phyloP scores from a whole-genome alignment of 1,140 invertebrate species.

The Halictus rubicundus region DNA sequence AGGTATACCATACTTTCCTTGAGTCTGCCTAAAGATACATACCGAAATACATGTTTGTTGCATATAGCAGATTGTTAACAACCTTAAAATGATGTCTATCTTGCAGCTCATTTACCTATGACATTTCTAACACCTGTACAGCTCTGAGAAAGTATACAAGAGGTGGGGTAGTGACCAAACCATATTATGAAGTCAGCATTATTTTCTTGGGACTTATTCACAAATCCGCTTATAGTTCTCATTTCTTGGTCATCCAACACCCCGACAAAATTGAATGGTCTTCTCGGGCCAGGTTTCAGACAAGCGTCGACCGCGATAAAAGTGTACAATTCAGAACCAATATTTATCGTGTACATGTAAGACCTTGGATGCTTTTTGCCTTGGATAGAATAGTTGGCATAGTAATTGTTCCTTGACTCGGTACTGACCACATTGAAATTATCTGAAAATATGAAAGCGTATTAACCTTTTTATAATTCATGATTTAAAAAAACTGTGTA shows the following conservation, averaged over 20 bases:
- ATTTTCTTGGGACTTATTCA: constrained; percentile 76
- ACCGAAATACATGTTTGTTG: constrained; percentile 6
- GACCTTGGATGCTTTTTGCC: constrained; percentile 86
- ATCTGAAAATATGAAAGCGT: constrained; percentile 84
- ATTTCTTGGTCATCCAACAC: constrained; percentile 84
- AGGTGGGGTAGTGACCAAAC: constrained; percentile 97
- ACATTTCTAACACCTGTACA: constrained; percentile 82
- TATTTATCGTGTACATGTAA: constrained; percentile 86
- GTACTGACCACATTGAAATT: constrained; percentile 91
- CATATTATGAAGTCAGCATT: constrained; percentile 86
- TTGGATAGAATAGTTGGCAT: constrained; percentile 90
- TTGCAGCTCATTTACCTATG: constrained; percentile 77
- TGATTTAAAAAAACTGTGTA: background rate
- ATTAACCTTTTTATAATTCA: background rate
- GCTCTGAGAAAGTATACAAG: constrained; percentile 87
- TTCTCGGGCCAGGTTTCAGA: constrained; percentile 89
- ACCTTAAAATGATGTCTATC: background rate
- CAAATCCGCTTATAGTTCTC: constrained; percentile 80
- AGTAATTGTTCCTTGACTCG: constrained; percentile 88
- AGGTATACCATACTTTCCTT: constrained; percentile 86
- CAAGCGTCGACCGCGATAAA: constrained; percentile 95
- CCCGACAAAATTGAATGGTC: constrained; percentile 97
- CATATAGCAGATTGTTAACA: background rate
- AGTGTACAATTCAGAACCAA: constrained; percentile 84
- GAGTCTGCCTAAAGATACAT: constrained; percentile 73